phyloP scores from a whole-genome alignment of 2,797 vertebrate genomes.

The Sphaeramia orbicularis region DNA sequence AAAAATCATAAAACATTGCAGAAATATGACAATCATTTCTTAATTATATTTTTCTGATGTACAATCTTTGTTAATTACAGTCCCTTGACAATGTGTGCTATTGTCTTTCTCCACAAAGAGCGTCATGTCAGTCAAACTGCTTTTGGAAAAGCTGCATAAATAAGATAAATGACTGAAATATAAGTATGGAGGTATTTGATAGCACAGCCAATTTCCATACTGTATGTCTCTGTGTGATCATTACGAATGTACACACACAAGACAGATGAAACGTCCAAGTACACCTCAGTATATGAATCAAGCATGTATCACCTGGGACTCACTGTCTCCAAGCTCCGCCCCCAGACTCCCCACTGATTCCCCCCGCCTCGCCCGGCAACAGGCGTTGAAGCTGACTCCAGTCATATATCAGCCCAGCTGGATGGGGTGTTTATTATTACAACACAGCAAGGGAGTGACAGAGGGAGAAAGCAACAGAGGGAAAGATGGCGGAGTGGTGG shows the following conservation, averaged over 20 bases:
- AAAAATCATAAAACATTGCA: neutral
- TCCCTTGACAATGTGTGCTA: neutral
- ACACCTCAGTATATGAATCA: slow-evolving; percentile 30
- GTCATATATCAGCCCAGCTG: slow-evolving; percentile 75
- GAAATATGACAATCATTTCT: neutral
- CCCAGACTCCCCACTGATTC: slow-evolving; percentile 55
- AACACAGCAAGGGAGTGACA: slow-evolving; percentile 74
- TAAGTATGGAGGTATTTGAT: neutral
- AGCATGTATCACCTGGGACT: slow-evolving; percentile 68
- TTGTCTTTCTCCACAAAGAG: slow-evolving; percentile 10
- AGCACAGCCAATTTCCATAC: no score
- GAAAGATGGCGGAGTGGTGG: slow-evolving; percentile 57
- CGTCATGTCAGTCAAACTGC: slow-evolving; percentile 3
- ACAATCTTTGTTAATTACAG: slow-evolving; percentile 1
- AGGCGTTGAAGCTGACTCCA: slow-evolving; percentile 77
- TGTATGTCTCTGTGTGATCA: slow-evolving; percentile 4
- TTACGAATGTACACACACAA: slow-evolving; percentile 42
- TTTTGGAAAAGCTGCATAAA: neutral
- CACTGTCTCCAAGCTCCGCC: slow-evolving; percentile 25
- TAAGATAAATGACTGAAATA: slow-evolving; percentile 1
- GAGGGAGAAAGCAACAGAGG: slow-evolving; percentile 71
- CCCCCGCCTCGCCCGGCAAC: slow-evolving; percentile 73
- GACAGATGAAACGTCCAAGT: slow-evolving; percentile 32
- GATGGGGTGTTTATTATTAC: slow-evolving; percentile 80
- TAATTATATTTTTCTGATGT: neutral